These are phyloP conservation scores for Dendrolimus houi DNA, from an alignment of 2,888 invertebrate species.

Conservation along the genomic window DNA sequence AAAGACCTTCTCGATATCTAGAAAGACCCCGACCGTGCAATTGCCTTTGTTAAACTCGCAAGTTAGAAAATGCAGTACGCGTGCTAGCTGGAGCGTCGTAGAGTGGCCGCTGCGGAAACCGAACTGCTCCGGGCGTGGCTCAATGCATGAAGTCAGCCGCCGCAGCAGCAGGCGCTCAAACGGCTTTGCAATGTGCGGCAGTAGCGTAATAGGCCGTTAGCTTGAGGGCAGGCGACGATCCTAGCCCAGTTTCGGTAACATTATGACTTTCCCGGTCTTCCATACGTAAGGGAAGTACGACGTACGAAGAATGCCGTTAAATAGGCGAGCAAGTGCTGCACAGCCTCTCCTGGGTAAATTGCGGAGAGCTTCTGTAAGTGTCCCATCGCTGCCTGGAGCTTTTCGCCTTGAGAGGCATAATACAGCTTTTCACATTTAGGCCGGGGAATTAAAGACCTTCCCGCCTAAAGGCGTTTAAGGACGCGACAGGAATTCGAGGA, in stretches of 20 bases:
- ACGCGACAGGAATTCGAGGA: constrained; percentile 1
- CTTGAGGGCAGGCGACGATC: too few relatives aligned
- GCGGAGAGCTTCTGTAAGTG: constrained; percentile 1
- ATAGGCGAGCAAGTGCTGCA: too few relatives aligned
- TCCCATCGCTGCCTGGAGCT: constrained; percentile 3
- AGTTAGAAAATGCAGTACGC: constrained; percentile 3
- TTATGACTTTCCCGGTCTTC: too few relatives aligned
- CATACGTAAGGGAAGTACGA: too few relatives aligned
- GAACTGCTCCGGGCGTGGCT: constrained; percentile 5
- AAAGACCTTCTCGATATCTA: constrained; percentile 28
- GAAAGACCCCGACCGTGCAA: constrained; percentile 17
- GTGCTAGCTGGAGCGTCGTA: too few relatives aligned
- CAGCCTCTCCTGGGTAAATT: not conserved
- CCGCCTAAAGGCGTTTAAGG: not conserved
- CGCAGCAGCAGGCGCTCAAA: too few relatives aligned
- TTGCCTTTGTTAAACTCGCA: constrained; percentile 15
- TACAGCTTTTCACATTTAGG: not conserved
- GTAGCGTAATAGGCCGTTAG: too few relatives aligned
- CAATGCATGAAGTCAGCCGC: not conserved
- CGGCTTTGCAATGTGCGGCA: too few relatives aligned
- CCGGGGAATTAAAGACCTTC: not conserved
- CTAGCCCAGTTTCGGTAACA: too few relatives aligned
- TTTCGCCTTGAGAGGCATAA: not conserved
- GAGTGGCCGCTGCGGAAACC: too few relatives aligned
- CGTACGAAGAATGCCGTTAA: too few relatives aligned